A percentile compares a stretch with the other conserved stretches of the same genome.
Conservation (phyloP, 2,113 vertebrate genomes). For the Rostratula benghalensis region DNA sequence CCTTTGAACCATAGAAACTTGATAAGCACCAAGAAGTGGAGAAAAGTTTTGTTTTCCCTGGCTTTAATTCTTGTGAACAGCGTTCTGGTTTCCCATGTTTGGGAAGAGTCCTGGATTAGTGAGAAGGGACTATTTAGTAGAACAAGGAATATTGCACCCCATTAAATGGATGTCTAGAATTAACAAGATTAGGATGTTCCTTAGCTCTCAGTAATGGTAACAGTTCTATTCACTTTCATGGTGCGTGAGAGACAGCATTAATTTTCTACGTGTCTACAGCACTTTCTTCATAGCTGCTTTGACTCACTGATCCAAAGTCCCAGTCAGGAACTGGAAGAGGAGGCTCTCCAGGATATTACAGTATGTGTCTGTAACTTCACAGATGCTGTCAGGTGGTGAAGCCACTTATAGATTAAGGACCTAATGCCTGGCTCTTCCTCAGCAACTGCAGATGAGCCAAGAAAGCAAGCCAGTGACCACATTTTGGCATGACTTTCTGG, state of each 20-base stretch:
- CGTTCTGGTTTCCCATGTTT: neutral
- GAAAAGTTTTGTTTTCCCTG: neutral
- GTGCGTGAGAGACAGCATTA: neutral
- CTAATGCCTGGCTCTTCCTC: neutral
- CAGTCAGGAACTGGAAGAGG: neutral
- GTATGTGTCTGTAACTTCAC: neutral
- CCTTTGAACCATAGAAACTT: neutral
- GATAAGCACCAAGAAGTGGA: neutral
- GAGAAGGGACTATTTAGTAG: neutral
- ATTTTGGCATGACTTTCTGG: slow-evolving; percentile 25
- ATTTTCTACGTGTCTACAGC: neutral
- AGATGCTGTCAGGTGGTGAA: neutral
- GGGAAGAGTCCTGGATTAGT: neutral
- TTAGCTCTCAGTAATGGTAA: neutral
- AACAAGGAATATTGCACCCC: neutral
- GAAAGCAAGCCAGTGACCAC: slow-evolving; percentile 7
- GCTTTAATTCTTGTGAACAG: neutral
- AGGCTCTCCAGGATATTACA: neutral
- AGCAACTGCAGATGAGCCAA: neutral
- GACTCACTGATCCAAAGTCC: neutral
- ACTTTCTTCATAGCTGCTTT: neutral
- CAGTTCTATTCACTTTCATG: neutral
- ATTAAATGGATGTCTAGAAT: neutral
- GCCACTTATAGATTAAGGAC: neutral
- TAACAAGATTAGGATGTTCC: neutral